Percentiles rank a stretch among this genome's conserved stretches.
These are phyloP conservation scores for Pinna nobilis DNA, from an alignment of 1,140 invertebrate species.

Conservation along the genomic window DNA sequence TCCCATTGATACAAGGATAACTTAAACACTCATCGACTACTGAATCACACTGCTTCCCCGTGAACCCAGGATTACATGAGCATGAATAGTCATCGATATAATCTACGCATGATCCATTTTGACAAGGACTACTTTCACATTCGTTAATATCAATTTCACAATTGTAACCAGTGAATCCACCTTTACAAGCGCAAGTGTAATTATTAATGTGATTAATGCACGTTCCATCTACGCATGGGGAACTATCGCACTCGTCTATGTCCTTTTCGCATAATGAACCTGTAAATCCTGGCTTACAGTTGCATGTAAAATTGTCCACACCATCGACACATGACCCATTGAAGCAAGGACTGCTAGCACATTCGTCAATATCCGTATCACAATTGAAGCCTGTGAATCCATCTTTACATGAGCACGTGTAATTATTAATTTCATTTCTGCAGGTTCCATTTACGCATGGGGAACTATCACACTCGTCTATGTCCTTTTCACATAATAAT, in stretches of 20 bases:
- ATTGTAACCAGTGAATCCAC: conserved; percentile 37
- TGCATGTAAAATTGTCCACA: conserved; percentile 92
- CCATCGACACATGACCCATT: conserved; percentile 93
- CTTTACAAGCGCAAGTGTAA: conserved; percentile 43
- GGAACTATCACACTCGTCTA: conserved; percentile 49
- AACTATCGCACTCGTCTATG: background rate
- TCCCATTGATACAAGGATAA: conserved; percentile 1
- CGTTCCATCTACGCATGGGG: conserved; percentile 26
- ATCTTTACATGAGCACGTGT: conserved; percentile 89
- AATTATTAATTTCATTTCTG: conserved; percentile 38
- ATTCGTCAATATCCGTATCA: conserved; percentile 49
- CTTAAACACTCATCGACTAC: conserved; percentile 15
- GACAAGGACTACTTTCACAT: conserved; percentile 82
- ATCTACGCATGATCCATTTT: conserved; percentile 49
- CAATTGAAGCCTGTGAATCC: conserved; percentile 75
- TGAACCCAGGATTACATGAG: background rate
- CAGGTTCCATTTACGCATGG: conserved; percentile 59
- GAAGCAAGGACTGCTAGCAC: conserved; percentile 87
- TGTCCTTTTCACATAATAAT: conserved; percentile 80
- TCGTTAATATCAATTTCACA: conserved; percentile 54
- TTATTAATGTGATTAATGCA: conserved; percentile 45
- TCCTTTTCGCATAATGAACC: too few relatives aligned
- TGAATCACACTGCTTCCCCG: background rate
- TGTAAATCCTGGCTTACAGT: conserved; percentile 93
- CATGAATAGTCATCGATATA: background rate